phyloP scores from a whole-genome alignment of 1,140 invertebrate species.

The Euura lappo region DNA sequence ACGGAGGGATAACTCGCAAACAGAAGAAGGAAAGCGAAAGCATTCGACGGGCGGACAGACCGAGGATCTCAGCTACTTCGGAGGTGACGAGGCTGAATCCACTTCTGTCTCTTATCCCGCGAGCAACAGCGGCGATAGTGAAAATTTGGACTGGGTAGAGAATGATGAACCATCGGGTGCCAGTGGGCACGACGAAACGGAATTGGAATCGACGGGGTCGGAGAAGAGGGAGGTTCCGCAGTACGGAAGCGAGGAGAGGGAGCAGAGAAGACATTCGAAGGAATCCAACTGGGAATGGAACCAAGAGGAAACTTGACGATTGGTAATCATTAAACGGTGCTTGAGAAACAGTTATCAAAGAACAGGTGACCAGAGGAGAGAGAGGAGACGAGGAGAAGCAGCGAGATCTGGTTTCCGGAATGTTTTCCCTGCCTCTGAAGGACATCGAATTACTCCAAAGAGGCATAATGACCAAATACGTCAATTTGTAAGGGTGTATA shows the following conservation, averaged over 20 bases:
- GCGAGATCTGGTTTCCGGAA: background rate
- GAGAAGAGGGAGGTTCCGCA: background rate
- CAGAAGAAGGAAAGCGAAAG: conserved; percentile 22
- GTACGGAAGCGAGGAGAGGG: background rate
- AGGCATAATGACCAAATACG: background rate
- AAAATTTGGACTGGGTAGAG: conserved; percentile 34
- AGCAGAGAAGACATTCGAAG: conserved; percentile 36
- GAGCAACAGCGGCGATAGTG: conserved; percentile 9
- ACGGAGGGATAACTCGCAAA: conserved; percentile 20
- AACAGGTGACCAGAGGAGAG: background rate
- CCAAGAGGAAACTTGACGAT: conserved; percentile 40
- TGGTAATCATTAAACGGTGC: background rate
- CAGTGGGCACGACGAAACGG: background rate
- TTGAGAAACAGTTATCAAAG: background rate
- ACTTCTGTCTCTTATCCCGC: background rate
- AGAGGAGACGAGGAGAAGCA: conserved; percentile 1
- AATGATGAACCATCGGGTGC: conserved; percentile 38
- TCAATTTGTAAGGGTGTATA: conserved; percentile 19
- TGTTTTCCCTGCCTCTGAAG: background rate
- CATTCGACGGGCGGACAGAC: conserved; percentile 32
- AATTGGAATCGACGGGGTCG: conserved; percentile 17
- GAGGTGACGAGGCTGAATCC: conserved; percentile 29
- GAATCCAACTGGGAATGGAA: conserved; percentile 45
- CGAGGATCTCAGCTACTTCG: conserved; percentile 20
- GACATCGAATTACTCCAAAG: background rate